These are phyloP conservation scores for Drosophila limbata DNA, from an alignment of 2,888 invertebrate genomes.

Conservation along the genomic window DNA sequence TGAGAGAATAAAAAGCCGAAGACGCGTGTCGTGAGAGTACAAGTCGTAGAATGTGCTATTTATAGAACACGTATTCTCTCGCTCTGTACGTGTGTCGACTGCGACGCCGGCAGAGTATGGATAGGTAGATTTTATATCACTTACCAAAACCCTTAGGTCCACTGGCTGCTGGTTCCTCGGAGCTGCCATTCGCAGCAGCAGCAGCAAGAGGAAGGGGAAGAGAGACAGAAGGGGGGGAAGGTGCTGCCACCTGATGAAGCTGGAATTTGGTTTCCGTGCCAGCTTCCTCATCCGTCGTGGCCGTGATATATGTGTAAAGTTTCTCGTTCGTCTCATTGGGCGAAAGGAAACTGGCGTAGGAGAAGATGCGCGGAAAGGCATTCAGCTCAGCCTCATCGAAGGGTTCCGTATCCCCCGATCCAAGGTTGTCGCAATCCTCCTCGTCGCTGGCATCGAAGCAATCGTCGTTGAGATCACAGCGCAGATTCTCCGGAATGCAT, in stretches of 20 bases:
- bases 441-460: constrained; percentile 89
- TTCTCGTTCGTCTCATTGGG: constrained; percentile 81
- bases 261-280: constrained; percentile 73
- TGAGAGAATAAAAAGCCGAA: no score
- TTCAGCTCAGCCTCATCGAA: constrained; percentile 79
- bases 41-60: no score
- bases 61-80: no score
- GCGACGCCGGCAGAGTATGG: no score
- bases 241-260: constrained; percentile 69
- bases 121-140: constrained; percentile 6
- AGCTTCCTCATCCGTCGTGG: constrained; percentile 75
- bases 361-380: constrained; percentile 81
- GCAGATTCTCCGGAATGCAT: constrained; percentile 87
- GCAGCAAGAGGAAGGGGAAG: not conserved
- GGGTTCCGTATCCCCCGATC: constrained; percentile 86
- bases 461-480: constrained; percentile 88
- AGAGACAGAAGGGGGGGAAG: not conserved
- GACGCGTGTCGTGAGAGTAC: no score
- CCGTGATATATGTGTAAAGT: constrained; percentile 78
- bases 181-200: constrained; percentile 37
- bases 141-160: constrained; percentile 79
- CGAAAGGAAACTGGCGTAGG: constrained; percentile 83
- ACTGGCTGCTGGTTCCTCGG: constrained; percentile 68
- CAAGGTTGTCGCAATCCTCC: constrained; percentile 85
- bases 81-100: no score